Evolutionary conservation across 2,888 invertebrate species (phyloP), one percentile per base, ranked within the genome.

Genomic region (Leucoma salicis): DNA sequence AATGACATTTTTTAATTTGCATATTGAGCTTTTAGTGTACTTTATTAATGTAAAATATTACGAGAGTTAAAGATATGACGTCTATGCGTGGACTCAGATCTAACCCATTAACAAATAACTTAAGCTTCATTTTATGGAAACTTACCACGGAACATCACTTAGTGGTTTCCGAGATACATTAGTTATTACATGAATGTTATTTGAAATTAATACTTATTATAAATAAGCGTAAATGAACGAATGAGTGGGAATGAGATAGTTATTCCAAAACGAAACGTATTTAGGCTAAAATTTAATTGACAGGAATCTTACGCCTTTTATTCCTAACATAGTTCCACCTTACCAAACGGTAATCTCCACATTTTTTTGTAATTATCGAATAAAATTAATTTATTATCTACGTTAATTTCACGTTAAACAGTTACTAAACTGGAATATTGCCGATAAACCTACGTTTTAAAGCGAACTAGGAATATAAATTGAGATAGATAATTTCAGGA

Each of bases 381-480:
- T 74, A 70, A 61, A 50, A 50, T 59, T 57, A 67, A 60, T 70
- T 70, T 70, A 81, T 52, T 54, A 73, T 67, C 76, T 85, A 84
- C 70, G 69, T 76, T 76, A 78, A 77, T 80, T 81, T 83, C 78
- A 71, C 65, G 75, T 71, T 72, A 67, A 70, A 74, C 71, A 79
- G 72, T 79, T 78, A 81, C 76, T 83, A 82, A 79, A 84, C 79
- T 88, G 86, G 87, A 87, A 85, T 82, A 75, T 74, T 83, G 82
- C 83, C 84, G 78, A 86, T 87, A 85, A 77, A 81, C 70, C 85
- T 89, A 89, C 78, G 63, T 76, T 79, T 82, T 87, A 87, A 87
- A 88, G 87, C 87, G 81, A 84, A 83, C 84, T 88, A 89, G 87
- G 88, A 88, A 88, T 89, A 87, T 75, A 77, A 73, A 78, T 80